Percentiles rank a stretch among this genome's conserved stretches.
These are phyloP conservation scores for Rhopalosiphum nymphaeae DNA, from an alignment of 2,888 invertebrate genomes.

Conservation along the genomic window DNA sequence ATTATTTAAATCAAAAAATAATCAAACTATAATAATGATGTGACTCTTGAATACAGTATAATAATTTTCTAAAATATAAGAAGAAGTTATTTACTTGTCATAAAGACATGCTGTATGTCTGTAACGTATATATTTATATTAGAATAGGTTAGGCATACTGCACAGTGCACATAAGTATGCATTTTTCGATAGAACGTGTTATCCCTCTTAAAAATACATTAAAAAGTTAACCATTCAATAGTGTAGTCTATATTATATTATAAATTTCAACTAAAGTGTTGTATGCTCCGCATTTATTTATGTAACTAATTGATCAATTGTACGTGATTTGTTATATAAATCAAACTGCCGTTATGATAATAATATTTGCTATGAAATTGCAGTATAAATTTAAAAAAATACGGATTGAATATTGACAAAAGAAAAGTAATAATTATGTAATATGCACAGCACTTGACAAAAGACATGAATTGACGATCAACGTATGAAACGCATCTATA, in stretches of 20 bases:
- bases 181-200: background rate
- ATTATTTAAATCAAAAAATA: background rate
- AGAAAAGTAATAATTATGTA: background rate
- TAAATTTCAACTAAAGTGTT: background rate
- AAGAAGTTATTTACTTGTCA: background rate
- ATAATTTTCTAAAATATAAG: background rate
- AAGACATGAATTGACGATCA: background rate
- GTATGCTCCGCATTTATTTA: background rate
- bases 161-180: background rate
- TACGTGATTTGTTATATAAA: background rate
- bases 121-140: background rate
- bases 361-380: background rate
- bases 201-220: background rate
- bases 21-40: background rate
- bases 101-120: background rate
- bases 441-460: background rate
- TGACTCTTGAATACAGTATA: background rate
- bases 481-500: background rate
- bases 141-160: background rate
- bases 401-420: background rate
- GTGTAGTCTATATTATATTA: background rate
- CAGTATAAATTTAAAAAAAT: background rate
- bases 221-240: background rate
- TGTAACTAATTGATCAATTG: background rate
- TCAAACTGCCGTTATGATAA: background rate